Evolutionary conservation across 2,113 vertebrate genomes (phyloP), one percentile per base, ranked within the genome.

Genomic region (Archilochus colubris): DNA sequence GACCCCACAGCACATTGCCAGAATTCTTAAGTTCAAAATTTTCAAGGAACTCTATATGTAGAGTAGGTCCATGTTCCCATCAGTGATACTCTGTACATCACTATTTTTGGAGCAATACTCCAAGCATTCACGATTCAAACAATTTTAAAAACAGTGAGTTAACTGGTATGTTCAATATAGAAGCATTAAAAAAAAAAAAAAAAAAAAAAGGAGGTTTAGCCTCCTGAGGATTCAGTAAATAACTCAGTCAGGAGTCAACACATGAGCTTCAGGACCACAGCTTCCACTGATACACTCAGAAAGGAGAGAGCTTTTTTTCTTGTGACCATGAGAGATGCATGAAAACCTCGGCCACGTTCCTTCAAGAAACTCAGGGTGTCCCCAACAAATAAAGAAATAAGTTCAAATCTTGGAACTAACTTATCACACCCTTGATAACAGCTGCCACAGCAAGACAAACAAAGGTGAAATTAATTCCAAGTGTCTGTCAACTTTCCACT

Each of bases 391-490:
- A 72, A 51, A 31, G 66, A 9, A 70, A 9, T 3, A 67, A 68
- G 59, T 51, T 55, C 61, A 70, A 19, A 69, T 53, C 53, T 83
- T 89, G 58, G 64, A 93, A 86, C 16, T 53, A 84, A 64, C 48
- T 30, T 83, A 93, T 81, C 53, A 59, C 14, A 53, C 28, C 30
- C 80, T 92, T 77, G 57, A 86, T 77, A 53, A 70, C 66, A 90
- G 80, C 44, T 92, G 73, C 80, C 73, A 91, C 40, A 91, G 64
- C 38, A 67, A 83, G 44, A 67, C 3, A 76, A 88, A 76, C 64
- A 70, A 91, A 88, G 31, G 53, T 73, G 85, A 92, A 86, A 92
- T 74, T 91, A 51, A 88, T 86, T 74, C 43, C 48, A 81, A 75
- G 18, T 25, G 68, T 38, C 48, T 72, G 44, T 72, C 69, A 90